Conservation (phyloP, 2,888 invertebrate species). For the Strigamia transsilvanica region DNA sequence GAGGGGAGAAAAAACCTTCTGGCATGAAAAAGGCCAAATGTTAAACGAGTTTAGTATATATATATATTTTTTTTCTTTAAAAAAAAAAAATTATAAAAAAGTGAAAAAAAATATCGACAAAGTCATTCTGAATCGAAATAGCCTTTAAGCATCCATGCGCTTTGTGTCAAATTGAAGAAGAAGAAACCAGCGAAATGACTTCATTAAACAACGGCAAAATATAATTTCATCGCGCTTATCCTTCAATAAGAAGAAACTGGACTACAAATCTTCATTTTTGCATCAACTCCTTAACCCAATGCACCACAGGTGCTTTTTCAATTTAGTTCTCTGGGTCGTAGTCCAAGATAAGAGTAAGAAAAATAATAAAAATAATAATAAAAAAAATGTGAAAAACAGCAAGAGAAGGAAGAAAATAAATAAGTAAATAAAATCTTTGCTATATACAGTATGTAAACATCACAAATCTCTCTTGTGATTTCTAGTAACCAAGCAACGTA, state of each 20-base stretch:
- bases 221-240: slow-evolving; percentile 40
- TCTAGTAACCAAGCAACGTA: slow-evolving; percentile 21
- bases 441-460: not conserved
- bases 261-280: slow-evolving; percentile 33
- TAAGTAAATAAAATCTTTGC: not conserved
- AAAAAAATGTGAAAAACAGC: not conserved
- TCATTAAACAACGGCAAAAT: slow-evolving; percentile 19
- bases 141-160: slow-evolving; percentile 27
- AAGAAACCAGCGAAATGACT: slow-evolving; percentile 33
- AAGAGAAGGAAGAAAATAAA: not conserved
- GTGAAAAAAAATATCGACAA: slow-evolving; percentile 11
- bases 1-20: not conserved
- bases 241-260: slow-evolving; percentile 28
- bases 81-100: not conserved
- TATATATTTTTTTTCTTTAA: not conserved
- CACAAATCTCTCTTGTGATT: slow-evolving; percentile 1
- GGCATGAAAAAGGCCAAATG: slow-evolving; percentile 1
- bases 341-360: not conserved
- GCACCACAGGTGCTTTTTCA: slow-evolving; percentile 41
- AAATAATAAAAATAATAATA: not conserved
- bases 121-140: slow-evolving; percentile 24
- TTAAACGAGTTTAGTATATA: not conserved
- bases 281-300: slow-evolving; percentile 2
- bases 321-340: not conserved
- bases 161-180: slow-evolving; percentile 19